A percentile compares a stretch with the other conserved stretches of the same genome.
Evolutionary conservation across 2,113 vertebrate genomes (phyloP).

Genomic region (Vidua macroura): DNA sequence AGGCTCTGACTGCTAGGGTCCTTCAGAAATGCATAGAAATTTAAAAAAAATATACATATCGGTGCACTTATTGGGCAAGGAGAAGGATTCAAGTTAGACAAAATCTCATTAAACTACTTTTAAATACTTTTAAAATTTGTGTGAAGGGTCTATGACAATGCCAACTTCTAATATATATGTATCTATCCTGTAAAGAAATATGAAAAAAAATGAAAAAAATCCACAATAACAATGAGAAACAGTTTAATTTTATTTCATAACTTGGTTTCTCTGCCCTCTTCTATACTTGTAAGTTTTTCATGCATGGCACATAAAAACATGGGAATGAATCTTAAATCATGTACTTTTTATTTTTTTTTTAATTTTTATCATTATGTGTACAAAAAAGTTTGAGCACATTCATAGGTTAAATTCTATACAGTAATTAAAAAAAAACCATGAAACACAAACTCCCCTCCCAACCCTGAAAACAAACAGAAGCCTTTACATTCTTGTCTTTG

Average conservation of each 20-base stretch:
- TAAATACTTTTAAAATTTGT: not conserved
- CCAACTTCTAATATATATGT: not conserved
- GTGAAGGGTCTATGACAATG: not conserved
- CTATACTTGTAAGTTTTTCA: not conserved
- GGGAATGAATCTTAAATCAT: not conserved
- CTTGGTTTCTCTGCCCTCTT: not conserved
- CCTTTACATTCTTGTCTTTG: not conserved
- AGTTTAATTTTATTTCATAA: not conserved
- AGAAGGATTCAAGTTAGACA: not conserved
- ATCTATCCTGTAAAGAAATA: not conserved
- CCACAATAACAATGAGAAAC: not conserved
- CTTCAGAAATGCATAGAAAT: not conserved
- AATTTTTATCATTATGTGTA: not conserved
- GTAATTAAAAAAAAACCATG: not conserved
- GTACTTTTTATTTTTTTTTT: not conserved
- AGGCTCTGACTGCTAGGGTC: not conserved
- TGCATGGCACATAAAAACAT: not conserved
- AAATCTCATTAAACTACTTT: not conserved
- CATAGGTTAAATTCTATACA: not conserved
- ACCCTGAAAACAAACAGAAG: not conserved
- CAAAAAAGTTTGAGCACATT: not conserved
- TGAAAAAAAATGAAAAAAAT: not conserved
- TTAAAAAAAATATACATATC: not conserved
- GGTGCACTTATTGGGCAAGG: not conserved
- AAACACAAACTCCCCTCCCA: not conserved